Base-by-base conservation (phyloP, 2,888 invertebrate genomes). In the Osmoderma eremita region DNA sequence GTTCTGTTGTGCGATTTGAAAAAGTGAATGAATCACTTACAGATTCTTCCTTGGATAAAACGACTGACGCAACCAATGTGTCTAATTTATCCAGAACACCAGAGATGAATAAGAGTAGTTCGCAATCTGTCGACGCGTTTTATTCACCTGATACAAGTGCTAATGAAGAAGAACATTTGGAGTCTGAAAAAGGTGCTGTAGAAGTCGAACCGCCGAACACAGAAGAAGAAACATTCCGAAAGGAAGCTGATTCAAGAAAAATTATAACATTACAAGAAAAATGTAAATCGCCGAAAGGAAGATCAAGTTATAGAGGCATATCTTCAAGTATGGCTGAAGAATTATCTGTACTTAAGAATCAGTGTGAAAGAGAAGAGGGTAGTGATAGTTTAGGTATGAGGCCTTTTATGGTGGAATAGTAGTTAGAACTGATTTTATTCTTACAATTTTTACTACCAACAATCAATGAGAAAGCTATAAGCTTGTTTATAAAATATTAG, bases 1-100 rank as follows among this genome's bases (percentile, higher is more conserved):
- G 63, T 2, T 49, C 63, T 18, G 15, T 36, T 20, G 67, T 67
- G 24, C 63, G 51, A 41, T 67, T 67, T 49, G 67, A 67, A 39
- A 63, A 53, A 24, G n/a, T 38, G 15, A 41, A 42, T 13, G 50
- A 67, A 12, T 48, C 50, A 3, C 17, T 5, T 38, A 53, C 53
- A 3, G 53, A 53, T 18, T 53, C 53, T 3, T 38, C 38, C 36
- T 17, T 53, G 15, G 13, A 15, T 51, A 22, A 15, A 18, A 49
- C 61, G 12, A 17, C 38, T 22, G 50, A 63, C 15, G 18, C 12
- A 12, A 39, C 49, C 15, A 22, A 64, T 2, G 12, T 42, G 6
- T 54, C 64, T 6, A 54, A 18, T 24, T 38, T 41, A 36, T 18
- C 51, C 6, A 63, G 49, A 17, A 30, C 51, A 2, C 56, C 49